Evolutionary conservation across 2,888 invertebrate species (phyloP), one percentile per base, ranked within the genome.

Genomic region (Hyposoter dolosus): DNA sequence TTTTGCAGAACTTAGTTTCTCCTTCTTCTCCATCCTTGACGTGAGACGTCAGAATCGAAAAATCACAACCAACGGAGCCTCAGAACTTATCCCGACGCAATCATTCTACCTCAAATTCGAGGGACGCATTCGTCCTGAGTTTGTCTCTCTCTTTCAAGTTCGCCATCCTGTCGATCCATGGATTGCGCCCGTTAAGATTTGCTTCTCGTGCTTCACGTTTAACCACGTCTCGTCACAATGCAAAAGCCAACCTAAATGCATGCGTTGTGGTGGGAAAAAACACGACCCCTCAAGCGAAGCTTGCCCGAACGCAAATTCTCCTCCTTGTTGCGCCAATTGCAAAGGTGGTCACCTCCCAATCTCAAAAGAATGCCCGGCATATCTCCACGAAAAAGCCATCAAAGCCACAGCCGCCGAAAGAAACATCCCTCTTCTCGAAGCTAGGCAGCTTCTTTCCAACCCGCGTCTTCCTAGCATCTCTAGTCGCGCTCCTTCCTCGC

Each of bases 261-360:
- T 66, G 2, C 77, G 66, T 0, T 78, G 72, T 5, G 83, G 83
- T 7, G n/a, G 47, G 2, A 72, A 19, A 4, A 56, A 83, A 45
- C 72, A 83, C 23, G 7, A 19, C n/a, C 66, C 56, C 1, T 7
- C 17, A 0, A 47, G n/a, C 0, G 69, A 71, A 10, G 5, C 12
- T 0, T 82, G 71, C 15, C 77, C 82, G 1, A 47, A 50, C n/a
- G 9, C 15, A 12, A 40, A 77, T 19, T 3, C 6, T 0, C 6
- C 83, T 15, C 68, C 78, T 1, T 35, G 45, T 35, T 79, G 60
- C 17, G 78, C 83, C 5, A 79, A 79, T 17, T 83, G 74, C 40
- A 74, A 78, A 23, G 74, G 60, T 0, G 7, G 19, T 5, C 68
- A 79, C 6, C 60, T 79, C 5, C 83, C 74, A 0, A 79, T 35